These are phyloP conservation scores for Zingel zingel DNA, from an alignment of 2,113 vertebrate genomes.

Conservation along the genomic window DNA sequence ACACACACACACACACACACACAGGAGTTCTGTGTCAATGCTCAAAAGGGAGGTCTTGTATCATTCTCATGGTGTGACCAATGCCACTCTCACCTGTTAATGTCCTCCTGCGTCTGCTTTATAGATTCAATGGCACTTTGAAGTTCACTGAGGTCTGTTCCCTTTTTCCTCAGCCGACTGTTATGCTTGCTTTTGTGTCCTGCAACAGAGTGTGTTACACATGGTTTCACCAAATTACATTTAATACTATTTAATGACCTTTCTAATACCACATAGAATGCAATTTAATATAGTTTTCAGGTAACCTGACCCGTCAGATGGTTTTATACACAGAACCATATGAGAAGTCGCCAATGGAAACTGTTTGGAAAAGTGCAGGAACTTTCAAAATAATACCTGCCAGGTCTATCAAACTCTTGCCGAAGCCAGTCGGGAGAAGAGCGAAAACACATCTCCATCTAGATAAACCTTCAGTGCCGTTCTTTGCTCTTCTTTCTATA, in stretches of 20 bases:
- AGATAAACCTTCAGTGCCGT: no score
- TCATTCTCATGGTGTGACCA: rapidly evolving
- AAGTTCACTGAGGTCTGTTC: constrained; percentile 92
- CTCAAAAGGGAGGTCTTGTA: rapidly evolving
- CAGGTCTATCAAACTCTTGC: no score
- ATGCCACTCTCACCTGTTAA: constrained; percentile 88
- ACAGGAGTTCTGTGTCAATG: background rate
- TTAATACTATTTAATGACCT: background rate
- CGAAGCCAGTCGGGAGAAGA: no score
- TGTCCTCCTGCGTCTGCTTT: constrained; percentile 95
- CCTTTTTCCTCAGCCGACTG: constrained; percentile 92
- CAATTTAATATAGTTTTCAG: background rate
- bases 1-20: constrained; percentile 22
- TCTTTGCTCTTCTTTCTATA: no score
- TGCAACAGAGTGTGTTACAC: constrained; percentile 66
- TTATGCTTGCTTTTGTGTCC: constrained; percentile 92
- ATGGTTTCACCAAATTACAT: background rate
- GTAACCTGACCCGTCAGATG: no score
- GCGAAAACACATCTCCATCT: no score
- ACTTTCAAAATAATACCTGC: no score
- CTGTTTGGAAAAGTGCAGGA: no score
- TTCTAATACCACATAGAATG: background rate
- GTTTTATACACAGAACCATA: no score
- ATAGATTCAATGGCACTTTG: constrained; percentile 97
- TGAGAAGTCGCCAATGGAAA: no score